Evolutionary conservation across 2,797 vertebrate species (phyloP).

Genomic region (Helicolenus hilgendorfi): DNA sequence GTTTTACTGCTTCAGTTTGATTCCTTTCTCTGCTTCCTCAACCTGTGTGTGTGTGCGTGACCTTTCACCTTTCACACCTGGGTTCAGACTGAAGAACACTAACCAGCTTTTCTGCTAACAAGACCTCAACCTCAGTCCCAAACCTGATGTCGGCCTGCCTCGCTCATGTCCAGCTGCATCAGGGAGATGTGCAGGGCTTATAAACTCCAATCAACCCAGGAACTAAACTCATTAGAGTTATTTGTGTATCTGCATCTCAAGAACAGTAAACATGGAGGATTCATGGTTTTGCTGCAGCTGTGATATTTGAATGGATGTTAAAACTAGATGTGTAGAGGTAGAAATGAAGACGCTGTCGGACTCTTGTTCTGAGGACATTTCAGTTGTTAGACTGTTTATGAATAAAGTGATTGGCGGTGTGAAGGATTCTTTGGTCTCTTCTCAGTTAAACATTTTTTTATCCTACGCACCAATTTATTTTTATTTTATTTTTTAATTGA

Average conservation of each 20-base stretch:
- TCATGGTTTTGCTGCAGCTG: too few species aligned
- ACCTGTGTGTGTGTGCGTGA: neutral
- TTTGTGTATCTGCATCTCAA: too few species aligned
- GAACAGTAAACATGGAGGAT: too few species aligned
- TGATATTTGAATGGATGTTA: too few species aligned
- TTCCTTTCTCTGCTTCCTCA: neutral
- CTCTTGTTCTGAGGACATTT: neutral
- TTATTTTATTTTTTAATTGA: neutral
- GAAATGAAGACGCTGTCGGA: neutral
- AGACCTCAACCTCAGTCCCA: neutral
- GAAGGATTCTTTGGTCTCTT: neutral
- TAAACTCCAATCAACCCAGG: neutral
- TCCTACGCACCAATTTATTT: neutral
- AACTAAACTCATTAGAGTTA: too few species aligned
- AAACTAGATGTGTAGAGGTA: neutral
- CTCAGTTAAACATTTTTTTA: neutral
- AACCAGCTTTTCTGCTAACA: slow-evolving; percentile 17
- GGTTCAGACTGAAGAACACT: neutral
- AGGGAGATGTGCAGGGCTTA: neutral
- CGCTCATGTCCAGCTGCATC: neutral
- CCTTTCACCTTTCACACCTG: neutral
- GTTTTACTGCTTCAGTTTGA: neutral
- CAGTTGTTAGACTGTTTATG: neutral
- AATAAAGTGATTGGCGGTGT: neutral
- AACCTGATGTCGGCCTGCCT: neutral